phyloP scores from a whole-genome alignment of 1,140 invertebrate species.

The Drosophila ficusphila region DNA sequence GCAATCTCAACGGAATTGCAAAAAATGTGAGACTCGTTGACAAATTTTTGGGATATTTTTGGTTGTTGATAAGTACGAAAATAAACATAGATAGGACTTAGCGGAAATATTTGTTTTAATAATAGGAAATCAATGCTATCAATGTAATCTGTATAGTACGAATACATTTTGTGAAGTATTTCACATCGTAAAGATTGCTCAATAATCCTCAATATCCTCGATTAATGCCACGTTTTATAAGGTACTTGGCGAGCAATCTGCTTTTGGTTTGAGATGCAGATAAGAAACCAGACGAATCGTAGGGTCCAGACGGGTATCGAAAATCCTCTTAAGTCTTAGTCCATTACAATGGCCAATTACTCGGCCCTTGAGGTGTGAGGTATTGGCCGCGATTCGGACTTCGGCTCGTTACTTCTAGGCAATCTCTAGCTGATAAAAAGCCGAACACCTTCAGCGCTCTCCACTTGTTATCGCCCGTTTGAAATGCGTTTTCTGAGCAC shows the following conservation, averaged over 20 bases:
- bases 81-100: not conserved
- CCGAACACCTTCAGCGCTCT: constrained; percentile 14
- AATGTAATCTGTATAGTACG: constrained; percentile 8
- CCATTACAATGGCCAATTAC: constrained; percentile 8
- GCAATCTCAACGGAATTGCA: constrained; percentile 1
- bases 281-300: not conserved
- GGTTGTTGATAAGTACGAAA: constrained; percentile 6
- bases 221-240: constrained; percentile 6
- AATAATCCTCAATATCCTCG: not conserved
- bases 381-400: not conserved
- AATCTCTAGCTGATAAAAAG: constrained; percentile 50
- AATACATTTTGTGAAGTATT: not conserved
- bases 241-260: not conserved
- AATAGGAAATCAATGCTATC: constrained; percentile 1
- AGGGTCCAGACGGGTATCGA: constrained; percentile 1
- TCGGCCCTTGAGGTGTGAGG: not conserved
- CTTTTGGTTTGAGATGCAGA: not conserved
- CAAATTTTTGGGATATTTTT: constrained; percentile 9
- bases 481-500: constrained; percentile 46
- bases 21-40: constrained; percentile 8
- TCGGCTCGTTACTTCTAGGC: constrained; percentile 8
- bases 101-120: not conserved
- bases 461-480: constrained; percentile 17
- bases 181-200: constrained; percentile 19
- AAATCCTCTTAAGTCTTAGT: not conserved